Percentiles rank a stretch among this genome's conserved stretches.
phyloP scores from a whole-genome alignment of 2,888 invertebrate genomes.

The Osedax frankpressi region DNA sequence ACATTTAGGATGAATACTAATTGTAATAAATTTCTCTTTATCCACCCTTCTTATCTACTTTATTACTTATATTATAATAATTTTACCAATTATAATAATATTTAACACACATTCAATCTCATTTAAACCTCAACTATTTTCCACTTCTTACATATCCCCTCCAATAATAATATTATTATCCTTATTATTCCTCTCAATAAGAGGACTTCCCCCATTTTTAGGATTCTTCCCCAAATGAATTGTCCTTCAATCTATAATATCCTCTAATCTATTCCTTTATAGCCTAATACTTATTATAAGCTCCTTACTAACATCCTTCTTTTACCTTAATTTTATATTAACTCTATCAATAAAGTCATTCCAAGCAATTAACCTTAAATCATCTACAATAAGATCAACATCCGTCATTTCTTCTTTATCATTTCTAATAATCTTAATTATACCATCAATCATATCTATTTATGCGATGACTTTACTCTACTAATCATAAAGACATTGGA shows the following conservation, averaged over 20 bases:
- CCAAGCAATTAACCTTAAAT: background rate
- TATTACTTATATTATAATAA: conserved; percentile 14
- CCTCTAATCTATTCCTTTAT: background rate
- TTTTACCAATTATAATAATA: conserved; percentile 16
- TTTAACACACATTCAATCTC: conserved; percentile 6
- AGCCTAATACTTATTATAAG: conserved; percentile 18
- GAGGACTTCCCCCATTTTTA: conserved; percentile 24
- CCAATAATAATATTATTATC: background rate
- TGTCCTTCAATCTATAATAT: conserved; percentile 10
- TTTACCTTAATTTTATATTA: conserved; percentile 24
- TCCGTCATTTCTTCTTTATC: background rate
- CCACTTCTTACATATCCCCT: background rate
- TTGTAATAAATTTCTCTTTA: background rate
- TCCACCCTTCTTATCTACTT: conserved; percentile 18
- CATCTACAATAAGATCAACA: background rate
- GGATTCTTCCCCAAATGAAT: conserved; percentile 27
- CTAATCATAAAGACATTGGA: conserved; percentile 61
- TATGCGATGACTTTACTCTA: conserved; percentile 54
- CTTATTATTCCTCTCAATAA: conserved; percentile 23
- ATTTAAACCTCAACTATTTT: conserved; percentile 3
- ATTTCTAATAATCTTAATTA: background rate
- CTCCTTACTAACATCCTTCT: conserved; percentile 24
- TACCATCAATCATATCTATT: conserved; percentile 9
- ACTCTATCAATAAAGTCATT: conserved; percentile 2
- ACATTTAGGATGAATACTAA: conserved; percentile 28